Evolutionary conservation across 2,888 invertebrate species (phyloP).

Genomic region (Diabrotica balteata): DNA sequence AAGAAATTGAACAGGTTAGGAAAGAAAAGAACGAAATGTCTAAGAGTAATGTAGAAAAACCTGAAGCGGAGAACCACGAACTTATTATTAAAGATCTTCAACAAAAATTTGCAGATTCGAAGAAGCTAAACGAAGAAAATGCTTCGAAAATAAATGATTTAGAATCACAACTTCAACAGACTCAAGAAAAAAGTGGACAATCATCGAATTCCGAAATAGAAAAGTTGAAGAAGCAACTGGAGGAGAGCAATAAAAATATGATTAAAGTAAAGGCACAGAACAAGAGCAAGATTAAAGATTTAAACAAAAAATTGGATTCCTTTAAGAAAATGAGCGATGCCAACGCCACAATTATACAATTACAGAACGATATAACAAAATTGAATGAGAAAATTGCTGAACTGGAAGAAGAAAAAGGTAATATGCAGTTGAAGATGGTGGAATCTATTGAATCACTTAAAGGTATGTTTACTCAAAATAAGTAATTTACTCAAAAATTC

Average conservation of each 20-base stretch:
- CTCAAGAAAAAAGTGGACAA: constrained; percentile 48
- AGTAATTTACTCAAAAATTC: constrained; percentile 7
- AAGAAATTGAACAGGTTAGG: constrained; percentile 37
- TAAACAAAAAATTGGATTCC: constrained; percentile 76
- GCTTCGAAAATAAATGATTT: constrained; percentile 41
- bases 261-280: constrained; percentile 77
- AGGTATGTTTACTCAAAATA: no score
- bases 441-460: constrained; percentile 64
- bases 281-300: constrained; percentile 75
- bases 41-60: constrained; percentile 27
- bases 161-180: constrained; percentile 41
- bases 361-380: constrained; percentile 69
- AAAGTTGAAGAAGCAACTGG: constrained; percentile 73
- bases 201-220: constrained; percentile 49
- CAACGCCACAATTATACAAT: constrained; percentile 71
- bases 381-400: constrained; percentile 80
- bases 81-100: constrained; percentile 28
- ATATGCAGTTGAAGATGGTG: constrained; percentile 83
- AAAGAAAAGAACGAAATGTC: constrained; percentile 36
- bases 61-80: constrained; percentile 36
- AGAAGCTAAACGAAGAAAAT: constrained; percentile 37
- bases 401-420: constrained; percentile 86
- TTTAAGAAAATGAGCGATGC: constrained; percentile 72
- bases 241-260: constrained; percentile 78
- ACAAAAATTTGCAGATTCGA: constrained; percentile 36